Base-by-base conservation (phyloP, 2,888 invertebrate species). In the Norana najaformis region DNA sequence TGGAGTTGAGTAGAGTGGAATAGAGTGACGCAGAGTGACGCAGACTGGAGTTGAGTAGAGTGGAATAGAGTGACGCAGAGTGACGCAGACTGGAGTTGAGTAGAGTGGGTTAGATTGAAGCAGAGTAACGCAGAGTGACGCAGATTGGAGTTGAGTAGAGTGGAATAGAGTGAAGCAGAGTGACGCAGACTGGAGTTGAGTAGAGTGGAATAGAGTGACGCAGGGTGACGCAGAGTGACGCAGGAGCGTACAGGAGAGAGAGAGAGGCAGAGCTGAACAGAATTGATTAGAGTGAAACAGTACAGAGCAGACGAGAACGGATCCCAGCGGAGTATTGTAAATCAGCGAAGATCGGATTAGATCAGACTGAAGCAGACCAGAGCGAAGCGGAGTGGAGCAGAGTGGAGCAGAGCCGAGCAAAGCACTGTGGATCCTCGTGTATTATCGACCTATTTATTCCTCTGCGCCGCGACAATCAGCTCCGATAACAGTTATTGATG, bases 371-470 rank as follows among this genome's bases (percentile, higher is more conserved):
- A 36, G 35, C 18, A 8, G 85, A 85, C 35, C 20, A 35, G 35
- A 37, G 85, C 8, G 36, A n/a, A 85, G 85, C 85, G 83, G 36
- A 36, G 83, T 4, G 6, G 83, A 83, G 83, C 14, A 6, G 35
- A 36, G 83, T 30, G 35, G 83, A 36, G 85, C 34, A 35, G 36
- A 37, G 85, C 8, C 37, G 85, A 37, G 36, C 85, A 85, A 37
- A 20, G 36, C 69, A 69, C n/a, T 69, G 69, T 69, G 69, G n/a
- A 69, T 69, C 69, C 69, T 85, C 20, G 85, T 85, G 37, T 37
- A 85, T 85, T 85, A 85, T 85, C 85, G 85, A 85, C 85, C 37
- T 85, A 37, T 85, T 85, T 85, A 85, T 85, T 37, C 34, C 85
- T 36, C 8, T 85, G 37, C 37, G 83, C 14, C 18, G 35, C 83